Evolutionary conservation across 1,140 invertebrate species (phyloP).

Genomic region (Doryteuthis pealeii): DNA sequence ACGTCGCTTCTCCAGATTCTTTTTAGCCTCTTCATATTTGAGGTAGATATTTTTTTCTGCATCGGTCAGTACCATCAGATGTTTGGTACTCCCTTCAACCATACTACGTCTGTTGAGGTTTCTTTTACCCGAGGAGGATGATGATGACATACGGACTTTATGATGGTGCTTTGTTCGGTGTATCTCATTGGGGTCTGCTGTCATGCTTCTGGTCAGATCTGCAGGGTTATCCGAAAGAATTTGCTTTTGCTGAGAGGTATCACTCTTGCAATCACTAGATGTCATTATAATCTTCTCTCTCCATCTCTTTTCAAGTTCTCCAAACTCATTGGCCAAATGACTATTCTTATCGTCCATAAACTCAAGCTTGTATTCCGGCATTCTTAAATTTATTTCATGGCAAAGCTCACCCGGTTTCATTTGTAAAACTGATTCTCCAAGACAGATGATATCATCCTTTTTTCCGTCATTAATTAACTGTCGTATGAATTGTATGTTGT

Average conservation of each 20-base stretch:
- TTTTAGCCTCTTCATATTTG: constrained; percentile 9
- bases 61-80: not conserved
- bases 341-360: not conserved
- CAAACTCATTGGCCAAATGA: not conserved
- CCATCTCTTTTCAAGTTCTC: not conserved
- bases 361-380: not conserved
- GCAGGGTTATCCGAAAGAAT: not conserved
- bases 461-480: constrained; percentile 31
- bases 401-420: not conserved
- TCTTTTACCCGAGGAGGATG: not conserved
- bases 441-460: constrained; percentile 27
- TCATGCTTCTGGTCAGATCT: not conserved
- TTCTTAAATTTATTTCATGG: not conserved
- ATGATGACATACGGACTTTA: not conserved
- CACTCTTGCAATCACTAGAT: not conserved
- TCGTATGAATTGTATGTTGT: constrained; percentile 33
- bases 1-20: not conserved
- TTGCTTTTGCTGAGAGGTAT: not conserved
- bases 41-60: constrained; percentile 7
- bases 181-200: not conserved
- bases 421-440: constrained; percentile 21
- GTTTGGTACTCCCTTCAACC: not conserved
- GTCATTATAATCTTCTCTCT: not conserved
- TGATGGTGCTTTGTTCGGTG: not conserved
- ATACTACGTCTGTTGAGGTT: not conserved